Conservation (phyloP, 2,797 vertebrate species). For the Melanotaenia nigrans region DNA sequence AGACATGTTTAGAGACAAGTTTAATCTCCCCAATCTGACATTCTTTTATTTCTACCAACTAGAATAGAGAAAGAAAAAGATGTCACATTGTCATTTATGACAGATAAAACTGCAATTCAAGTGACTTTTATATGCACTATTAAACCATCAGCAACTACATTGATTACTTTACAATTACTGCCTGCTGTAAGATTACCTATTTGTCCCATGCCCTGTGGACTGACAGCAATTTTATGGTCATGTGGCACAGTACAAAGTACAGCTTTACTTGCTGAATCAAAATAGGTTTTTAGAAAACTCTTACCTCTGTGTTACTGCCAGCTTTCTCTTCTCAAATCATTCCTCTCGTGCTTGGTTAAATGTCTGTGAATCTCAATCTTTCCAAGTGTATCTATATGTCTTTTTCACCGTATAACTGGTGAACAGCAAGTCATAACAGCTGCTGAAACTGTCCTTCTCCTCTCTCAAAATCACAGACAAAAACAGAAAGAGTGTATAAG, state of each 20-base stretch:
- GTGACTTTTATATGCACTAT: not conserved
- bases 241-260: constrained; percentile 59
- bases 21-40: not conserved
- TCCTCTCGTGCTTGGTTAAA: constrained; percentile 53
- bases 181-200: constrained; percentile 7
- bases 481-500: constrained; percentile 17
- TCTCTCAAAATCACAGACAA: constrained; percentile 14
- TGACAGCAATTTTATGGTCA: constrained; percentile 35
- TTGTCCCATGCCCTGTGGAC: not conserved
- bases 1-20: not conserved
- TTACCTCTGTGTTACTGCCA: constrained; percentile 70
- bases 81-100: not conserved
- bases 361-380: constrained; percentile 19
- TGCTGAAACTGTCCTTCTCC: constrained; percentile 39
- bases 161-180: constrained; percentile 12
- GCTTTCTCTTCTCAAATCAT: constrained; percentile 58
- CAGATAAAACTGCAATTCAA: not conserved
- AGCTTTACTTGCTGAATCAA: constrained; percentile 13
- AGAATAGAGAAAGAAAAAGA: not conserved
- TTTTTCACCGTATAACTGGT: constrained; percentile 41
- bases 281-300: constrained; percentile 24
- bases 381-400: not conserved
- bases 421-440: constrained; percentile 40
- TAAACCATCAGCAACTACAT: constrained; percentile 20
- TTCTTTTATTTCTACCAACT: not conserved